These are phyloP conservation scores for Ceyx erithaca DNA, from an alignment of 2,797 vertebrate species.

Conservation along the genomic window DNA sequence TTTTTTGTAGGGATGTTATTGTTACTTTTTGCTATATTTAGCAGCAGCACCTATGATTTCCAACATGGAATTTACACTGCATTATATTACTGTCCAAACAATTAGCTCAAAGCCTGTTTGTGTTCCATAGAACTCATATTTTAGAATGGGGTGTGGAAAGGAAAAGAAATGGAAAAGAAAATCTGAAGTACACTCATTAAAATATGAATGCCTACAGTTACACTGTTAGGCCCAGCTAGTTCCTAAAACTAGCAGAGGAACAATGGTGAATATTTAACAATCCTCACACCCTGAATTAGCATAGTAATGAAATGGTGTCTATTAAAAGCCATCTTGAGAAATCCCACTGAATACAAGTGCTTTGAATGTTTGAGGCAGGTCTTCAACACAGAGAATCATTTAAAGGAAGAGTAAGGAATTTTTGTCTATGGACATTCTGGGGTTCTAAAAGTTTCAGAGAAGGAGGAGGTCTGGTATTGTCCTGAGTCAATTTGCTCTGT, in stretches of 20 bases:
- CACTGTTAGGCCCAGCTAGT: background rate
- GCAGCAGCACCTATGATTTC: background rate
- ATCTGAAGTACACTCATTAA: background rate
- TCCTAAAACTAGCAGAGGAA: background rate
- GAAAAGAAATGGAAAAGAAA: conserved; percentile 20
- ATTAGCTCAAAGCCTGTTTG: background rate
- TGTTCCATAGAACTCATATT: conserved; percentile 21
- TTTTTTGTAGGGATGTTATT: background rate
- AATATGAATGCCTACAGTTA: background rate
- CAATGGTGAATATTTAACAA: background rate
- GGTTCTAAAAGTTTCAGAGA: conserved; percentile 28
- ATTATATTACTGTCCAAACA: background rate
- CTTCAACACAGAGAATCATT: background rate
- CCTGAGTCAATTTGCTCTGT: conserved; percentile 77
- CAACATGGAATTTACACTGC: background rate
- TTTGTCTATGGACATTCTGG: background rate
- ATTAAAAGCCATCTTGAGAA: background rate
- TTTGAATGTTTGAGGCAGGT: background rate
- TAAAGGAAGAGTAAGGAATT: background rate
- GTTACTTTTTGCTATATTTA: background rate
- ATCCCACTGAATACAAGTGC: background rate
- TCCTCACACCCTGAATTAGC: background rate
- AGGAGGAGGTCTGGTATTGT: conserved; percentile 66
- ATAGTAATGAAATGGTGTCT: background rate
- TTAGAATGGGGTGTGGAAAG: conserved; percentile 29